Conservation (phyloP, 2,113 vertebrate genomes). For the Tetrax tetrax region DNA sequence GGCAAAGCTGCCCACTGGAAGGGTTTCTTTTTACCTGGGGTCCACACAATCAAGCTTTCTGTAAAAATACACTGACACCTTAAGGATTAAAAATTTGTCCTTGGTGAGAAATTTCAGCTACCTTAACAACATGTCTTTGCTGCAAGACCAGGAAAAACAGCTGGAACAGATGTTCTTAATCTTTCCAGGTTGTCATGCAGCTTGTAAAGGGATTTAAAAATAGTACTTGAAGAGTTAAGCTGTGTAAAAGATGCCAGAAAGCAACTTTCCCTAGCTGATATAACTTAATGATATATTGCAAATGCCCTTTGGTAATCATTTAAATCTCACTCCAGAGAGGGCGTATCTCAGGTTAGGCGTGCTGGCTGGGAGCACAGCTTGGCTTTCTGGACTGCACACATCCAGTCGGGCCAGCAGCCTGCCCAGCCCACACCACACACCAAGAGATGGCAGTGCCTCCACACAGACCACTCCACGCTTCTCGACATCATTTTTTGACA, state of each 20-base stretch:
- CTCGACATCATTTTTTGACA: rapidly evolving
- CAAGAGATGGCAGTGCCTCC: slow-evolving; percentile 36
- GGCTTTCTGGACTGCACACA: rapidly evolving
- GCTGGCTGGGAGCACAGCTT: rapidly evolving
- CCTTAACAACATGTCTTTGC: background rate
- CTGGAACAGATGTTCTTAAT: rapidly evolving
- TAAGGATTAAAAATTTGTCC: background rate
- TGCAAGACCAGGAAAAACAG: background rate
- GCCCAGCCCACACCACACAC: background rate
- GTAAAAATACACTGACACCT: background rate
- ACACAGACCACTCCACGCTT: rapidly evolving
- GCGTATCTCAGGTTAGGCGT: rapidly evolving
- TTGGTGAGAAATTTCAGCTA: background rate
- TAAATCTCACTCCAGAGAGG: background rate
- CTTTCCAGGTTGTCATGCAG: background rate
- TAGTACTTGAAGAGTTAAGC: background rate
- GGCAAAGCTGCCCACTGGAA: background rate
- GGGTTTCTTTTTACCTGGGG: background rate
- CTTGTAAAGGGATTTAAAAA: background rate
- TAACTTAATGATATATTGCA: background rate
- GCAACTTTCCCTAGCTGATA: background rate
- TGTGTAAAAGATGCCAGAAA: background rate
- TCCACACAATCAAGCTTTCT: background rate
- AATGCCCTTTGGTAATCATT: background rate
- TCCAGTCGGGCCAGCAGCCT: rapidly evolving